Percentiles rank a stretch among this genome's conserved stretches.
Conservation (phyloP, 2,113 vertebrate species). For the Mellivora capensis region DNA sequence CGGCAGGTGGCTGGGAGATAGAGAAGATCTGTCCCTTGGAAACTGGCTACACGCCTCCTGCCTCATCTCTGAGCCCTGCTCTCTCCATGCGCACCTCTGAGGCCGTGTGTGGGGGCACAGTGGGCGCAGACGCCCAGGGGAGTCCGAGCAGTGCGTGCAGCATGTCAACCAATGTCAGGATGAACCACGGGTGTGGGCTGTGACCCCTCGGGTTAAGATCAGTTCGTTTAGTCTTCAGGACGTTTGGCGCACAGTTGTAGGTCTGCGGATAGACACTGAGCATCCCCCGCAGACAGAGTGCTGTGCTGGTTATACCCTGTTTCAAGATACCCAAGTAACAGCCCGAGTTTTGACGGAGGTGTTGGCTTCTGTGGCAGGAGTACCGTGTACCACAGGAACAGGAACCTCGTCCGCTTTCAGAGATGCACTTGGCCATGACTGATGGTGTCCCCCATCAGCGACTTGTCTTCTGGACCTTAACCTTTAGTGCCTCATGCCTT, state of each 20-base stretch:
- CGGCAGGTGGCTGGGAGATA: background rate
- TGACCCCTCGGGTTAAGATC: background rate
- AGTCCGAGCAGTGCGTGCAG: background rate
- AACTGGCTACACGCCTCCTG: background rate
- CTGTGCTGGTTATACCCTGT: background rate
- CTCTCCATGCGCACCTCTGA: accelerated
- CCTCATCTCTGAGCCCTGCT: background rate
- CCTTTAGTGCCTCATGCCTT: background rate
- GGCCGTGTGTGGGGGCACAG: background rate
- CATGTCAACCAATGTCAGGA: background rate
- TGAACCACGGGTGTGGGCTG: background rate
- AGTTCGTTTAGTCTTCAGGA: background rate
- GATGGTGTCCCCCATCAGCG: background rate
- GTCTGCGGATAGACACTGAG: background rate
- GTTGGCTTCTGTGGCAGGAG: background rate
- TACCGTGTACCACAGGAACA: background rate
- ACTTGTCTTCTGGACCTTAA: no score
- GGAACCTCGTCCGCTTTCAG: background rate
- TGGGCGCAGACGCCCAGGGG: background rate
- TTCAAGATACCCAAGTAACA: background rate
- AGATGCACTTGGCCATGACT: background rate
- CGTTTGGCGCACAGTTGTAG: background rate
- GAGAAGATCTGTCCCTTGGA: background rate
- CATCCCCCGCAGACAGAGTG: background rate
- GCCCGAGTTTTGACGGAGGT: background rate